Base-by-base conservation (phyloP, 2,888 invertebrate genomes). In the Ceraclea dissimilis region DNA sequence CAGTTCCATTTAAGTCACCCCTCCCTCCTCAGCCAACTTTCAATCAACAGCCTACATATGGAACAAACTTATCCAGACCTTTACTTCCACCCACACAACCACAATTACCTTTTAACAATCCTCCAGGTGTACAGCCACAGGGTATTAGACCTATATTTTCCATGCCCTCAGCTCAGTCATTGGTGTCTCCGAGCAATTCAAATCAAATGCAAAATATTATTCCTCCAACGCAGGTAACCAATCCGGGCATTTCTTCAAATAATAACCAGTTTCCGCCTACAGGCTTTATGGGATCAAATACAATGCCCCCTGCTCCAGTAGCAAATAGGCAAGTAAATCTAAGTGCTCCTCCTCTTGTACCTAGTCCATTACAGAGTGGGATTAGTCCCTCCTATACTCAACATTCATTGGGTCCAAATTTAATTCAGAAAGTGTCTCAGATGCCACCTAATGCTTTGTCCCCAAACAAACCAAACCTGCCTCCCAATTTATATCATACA, bases 261-360 rank as follows among this genome's bases (percentile, higher is more conserved):
- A 46, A 20, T 18, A 49, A 43, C 46, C 55, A 50, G 10, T 33
- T 58, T 33, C 49, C 55, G 16, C 50, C 49, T 13, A n/a, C 39
- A 8, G 5, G 8, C 39, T n/a, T n/a, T n/a, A 26, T 26, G 26
- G 5, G 5, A 6, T 10, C 10, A 10, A 26, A 10, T 39, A 13
- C 39, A 39, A 39, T 39, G 13, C n/a, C 55, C 26, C n/a, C 50
- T 16, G 13, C 50, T 31, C 26, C 54, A 13, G 17, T 22, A 50
- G 68, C 68, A 54, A 66, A 60, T 47, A 51, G 54, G 57, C 75
- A 74, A 65, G 73, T 76, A 19, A 77, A 77, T 68, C 71, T 74
- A 61, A 76, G 72, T 70, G 67, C 74, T 60, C 74, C 75, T 61
- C 74, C 76, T 59, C 70, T 75, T 52, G 66, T 72, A 63, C 65